Base-by-base conservation (phyloP, 2,113 vertebrate genomes). In the Beaufortia kweichowensis region DNA sequence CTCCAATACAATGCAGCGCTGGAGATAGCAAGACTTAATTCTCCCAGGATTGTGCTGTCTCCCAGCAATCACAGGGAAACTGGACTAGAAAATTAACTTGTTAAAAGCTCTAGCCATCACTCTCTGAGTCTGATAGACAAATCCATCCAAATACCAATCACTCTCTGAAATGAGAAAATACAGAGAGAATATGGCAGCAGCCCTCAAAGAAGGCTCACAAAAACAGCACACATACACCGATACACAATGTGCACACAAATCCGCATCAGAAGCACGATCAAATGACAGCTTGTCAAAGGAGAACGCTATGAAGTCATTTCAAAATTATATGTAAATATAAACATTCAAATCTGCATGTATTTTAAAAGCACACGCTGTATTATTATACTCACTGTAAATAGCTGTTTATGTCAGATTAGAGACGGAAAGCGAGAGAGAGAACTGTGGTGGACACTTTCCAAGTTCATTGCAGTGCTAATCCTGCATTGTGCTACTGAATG, bases 81-180 rank as follows among this genome's bases (percentile, higher is more conserved):
- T 82, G 82, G 76, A 86, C 81, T 76, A 78, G 81, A 85, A 80
- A 86, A 84, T 80, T 73, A 85, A 89, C 86, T 85, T 84, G 85
- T 86, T 89, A 89, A 88, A 85, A 86, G 84, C 87, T 79, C 73
- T 17, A 71, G 57, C 84, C 87, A 87, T 90, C 86, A 83, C 68
- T 90, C 87, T 82, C 79, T 69, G 21, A 29, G 70, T 79, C 81
- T 82, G 84, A 85, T 76, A 76, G 81, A 86, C 79, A 84, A 85
- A 86, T 79, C 84, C 72, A 84, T 88, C 85, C 77, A 84, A 88
- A 87, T 72, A 85, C 59, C 80, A 85, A 82, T 75, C 76, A 79
- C 68, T 14, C 73, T 66, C 73, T 78, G 65, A 33, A 74, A 83
- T 79, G 84, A 83, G 76, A 76, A 69, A 78, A 83, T 67, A 46